These are phyloP conservation scores for Tokudaia muenninki DNA, from an alignment of 2,797 vertebrate species.

Conservation along the genomic window DNA sequence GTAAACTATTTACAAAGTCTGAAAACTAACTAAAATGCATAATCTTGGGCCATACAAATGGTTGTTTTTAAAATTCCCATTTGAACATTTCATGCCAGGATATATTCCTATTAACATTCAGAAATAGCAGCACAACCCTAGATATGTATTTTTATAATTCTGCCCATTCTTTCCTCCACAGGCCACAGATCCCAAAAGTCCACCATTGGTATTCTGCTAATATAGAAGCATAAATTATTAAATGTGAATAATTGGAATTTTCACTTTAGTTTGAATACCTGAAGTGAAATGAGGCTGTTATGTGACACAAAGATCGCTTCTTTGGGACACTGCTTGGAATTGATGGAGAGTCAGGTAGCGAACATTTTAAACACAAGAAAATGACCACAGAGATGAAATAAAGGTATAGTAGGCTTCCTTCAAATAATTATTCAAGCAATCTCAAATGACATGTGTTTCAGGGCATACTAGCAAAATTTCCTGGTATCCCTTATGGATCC, in stretches of 20 bases:
- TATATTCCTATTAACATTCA: slow-evolving; percentile 58
- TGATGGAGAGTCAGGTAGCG: neutral
- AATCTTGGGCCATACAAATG: slow-evolving; percentile 1
- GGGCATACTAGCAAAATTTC: neutral
- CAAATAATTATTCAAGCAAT: slow-evolving; percentile 2
- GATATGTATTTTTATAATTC: slow-evolving; percentile 53
- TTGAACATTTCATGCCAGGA: slow-evolving; percentile 44
- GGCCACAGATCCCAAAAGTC: slow-evolving; percentile 50
- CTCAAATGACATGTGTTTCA: neutral
- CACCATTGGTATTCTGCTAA: neutral
- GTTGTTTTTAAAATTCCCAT: neutral
- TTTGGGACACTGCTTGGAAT: neutral
- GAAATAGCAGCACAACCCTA: slow-evolving; percentile 2
- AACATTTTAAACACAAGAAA: slow-evolving; percentile 57
- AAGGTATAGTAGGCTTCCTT: neutral
- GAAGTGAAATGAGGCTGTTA: slow-evolving; percentile 64
- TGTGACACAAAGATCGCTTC: neutral
- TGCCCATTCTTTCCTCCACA: slow-evolving; percentile 9
- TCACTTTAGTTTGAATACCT: slow-evolving; percentile 65
- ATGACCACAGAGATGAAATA: slow-evolving; percentile 16
- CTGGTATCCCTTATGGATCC: neutral
- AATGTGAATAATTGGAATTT: slow-evolving; percentile 27
- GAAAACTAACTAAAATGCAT: neutral
- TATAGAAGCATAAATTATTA: slow-evolving; percentile 43
- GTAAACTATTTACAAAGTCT: neutral